A percentile compares a stretch with the other conserved stretches of the same genome.
These are phyloP conservation scores for Sarcophilus harrisii DNA, from an alignment of 2,797 vertebrate genomes.

Conservation along the genomic window DNA sequence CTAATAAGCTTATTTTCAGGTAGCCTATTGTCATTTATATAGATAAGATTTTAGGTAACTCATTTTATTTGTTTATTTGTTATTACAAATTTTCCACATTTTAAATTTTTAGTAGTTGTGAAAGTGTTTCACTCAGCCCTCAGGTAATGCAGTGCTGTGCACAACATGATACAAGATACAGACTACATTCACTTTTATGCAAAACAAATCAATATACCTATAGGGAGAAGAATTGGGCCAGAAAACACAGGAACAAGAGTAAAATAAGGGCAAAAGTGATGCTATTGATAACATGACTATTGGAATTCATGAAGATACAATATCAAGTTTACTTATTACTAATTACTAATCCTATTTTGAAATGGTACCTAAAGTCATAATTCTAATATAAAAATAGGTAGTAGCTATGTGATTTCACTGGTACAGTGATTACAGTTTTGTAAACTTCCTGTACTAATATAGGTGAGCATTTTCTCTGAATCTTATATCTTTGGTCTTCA, in stretches of 20 bases:
- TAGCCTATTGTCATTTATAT: conserved; percentile 15
- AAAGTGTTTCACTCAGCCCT: neutral
- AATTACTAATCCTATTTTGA: neutral
- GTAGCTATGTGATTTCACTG: neutral
- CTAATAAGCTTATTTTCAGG: neutral
- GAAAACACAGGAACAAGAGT: neutral
- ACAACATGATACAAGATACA: neutral
- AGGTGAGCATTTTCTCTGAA: neutral
- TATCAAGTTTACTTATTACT: neutral
- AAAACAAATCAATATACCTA: neutral
- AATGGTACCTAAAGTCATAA: neutral
- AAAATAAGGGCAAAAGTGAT: neutral
- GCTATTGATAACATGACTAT: neutral
- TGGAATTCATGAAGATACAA: neutral
- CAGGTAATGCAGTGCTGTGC: neutral
- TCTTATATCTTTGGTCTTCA: neutral
- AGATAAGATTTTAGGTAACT: neutral
- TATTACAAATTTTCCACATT: neutral
- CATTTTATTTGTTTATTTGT: neutral
- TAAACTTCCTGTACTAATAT: neutral
- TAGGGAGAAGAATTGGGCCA: neutral
- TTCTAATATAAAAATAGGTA: neutral
- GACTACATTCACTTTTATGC: neutral
- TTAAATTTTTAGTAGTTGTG: neutral
- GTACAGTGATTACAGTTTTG: no score